These are phyloP conservation scores for Scatophagus argus DNA, from an alignment of 2,113 vertebrate genomes.

Conservation along the genomic window DNA sequence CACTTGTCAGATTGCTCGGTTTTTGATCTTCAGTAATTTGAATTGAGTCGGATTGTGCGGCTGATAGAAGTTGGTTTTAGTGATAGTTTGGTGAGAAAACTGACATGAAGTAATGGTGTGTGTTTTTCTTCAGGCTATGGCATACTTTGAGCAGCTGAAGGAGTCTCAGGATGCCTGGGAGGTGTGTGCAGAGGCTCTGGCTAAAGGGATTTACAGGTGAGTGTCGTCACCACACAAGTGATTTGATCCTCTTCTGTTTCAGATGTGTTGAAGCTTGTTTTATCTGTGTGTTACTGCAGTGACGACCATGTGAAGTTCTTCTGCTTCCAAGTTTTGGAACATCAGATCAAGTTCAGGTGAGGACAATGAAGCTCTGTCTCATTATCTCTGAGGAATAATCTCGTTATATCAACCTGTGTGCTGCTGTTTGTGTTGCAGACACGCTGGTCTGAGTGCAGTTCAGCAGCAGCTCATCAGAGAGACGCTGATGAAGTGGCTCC, in stretches of 20 bases:
- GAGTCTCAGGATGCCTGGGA: constrained; percentile 97
- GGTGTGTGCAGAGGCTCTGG: constrained; percentile 94
- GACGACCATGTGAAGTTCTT: constrained; percentile 99
- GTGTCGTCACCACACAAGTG: background rate
- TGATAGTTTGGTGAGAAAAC: no score
- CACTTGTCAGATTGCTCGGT: background rate
- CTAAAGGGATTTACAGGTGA: constrained; percentile 94
- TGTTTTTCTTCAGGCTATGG: constrained; percentile 86
- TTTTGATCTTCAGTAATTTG: background rate
- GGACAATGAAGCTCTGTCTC: constrained; percentile 24
- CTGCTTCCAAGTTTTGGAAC: constrained; percentile 98
- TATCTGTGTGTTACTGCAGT: constrained; percentile 74
- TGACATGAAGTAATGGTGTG: background rate
- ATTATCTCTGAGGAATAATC: background rate
- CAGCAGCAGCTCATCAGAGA: constrained; percentile 97
- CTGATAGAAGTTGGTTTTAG: no score
- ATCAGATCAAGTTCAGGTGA: constrained; percentile 98
- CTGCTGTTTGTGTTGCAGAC: constrained; percentile 83
- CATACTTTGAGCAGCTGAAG: constrained; percentile 98
- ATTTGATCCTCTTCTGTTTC: no score
- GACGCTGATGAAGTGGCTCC: constrained; percentile 97
- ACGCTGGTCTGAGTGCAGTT: constrained; percentile 87
- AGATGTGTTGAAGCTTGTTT: no score
- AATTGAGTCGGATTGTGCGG: no score
- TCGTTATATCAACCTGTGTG: background rate